Percentiles rank a stretch among this genome's conserved stretches.
Conservation (phyloP, 2,797 vertebrate genomes). For the Loris lydekkerianus region DNA sequence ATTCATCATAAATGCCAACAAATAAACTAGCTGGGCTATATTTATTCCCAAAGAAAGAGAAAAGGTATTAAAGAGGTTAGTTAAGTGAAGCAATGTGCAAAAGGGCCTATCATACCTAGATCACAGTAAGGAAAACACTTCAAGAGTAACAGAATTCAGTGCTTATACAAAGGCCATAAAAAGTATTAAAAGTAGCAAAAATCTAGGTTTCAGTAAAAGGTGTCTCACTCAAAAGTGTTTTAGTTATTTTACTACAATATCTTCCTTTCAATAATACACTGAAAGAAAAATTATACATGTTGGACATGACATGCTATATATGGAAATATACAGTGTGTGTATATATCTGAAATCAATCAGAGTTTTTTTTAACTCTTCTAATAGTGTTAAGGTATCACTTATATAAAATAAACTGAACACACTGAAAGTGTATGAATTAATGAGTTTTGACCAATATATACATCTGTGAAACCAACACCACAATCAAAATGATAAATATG, state of each 20-base stretch:
- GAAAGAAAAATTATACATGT: constrained; percentile 39
- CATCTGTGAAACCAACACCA: neutral
- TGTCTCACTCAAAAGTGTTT: constrained; percentile 36
- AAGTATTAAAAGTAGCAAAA: constrained; percentile 14
- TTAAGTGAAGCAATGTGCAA: constrained; percentile 12
- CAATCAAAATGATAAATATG: constrained; percentile 11
- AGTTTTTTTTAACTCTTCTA: neutral
- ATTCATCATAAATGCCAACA: neutral
- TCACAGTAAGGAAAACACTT: neutral
- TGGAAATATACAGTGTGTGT: neutral
- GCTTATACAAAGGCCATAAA: neutral
- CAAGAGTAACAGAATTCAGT: neutral
- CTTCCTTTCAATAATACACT: neutral
- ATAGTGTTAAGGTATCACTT: neutral
- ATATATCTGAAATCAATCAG: neutral
- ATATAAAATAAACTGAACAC: constrained; percentile 43
- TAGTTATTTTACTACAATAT: neutral
- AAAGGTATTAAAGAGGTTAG: neutral
- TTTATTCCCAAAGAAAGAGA: constrained; percentile 19
- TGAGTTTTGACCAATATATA: neutral
- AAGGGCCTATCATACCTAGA: neutral
- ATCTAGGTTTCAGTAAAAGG: constrained; percentile 25
- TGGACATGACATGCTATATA: constrained; percentile 6
- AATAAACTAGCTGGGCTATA: constrained; percentile 19
- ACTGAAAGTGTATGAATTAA: neutral